phyloP scores from a whole-genome alignment of 1,140 invertebrate genomes.

The Euura lappo region DNA sequence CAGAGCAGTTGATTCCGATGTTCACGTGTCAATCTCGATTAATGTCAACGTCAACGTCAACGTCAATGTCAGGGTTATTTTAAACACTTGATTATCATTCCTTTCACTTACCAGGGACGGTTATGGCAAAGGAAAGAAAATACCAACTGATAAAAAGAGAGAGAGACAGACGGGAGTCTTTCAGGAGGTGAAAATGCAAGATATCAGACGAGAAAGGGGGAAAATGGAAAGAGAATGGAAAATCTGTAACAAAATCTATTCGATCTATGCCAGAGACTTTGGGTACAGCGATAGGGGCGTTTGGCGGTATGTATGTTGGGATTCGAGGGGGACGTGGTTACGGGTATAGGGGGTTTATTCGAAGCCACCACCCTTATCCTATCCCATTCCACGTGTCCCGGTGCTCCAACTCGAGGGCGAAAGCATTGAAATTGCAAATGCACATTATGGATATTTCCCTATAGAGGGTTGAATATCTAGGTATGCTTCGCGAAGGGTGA shows the following conservation, averaged over 20 bases:
- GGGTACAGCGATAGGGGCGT: neutral
- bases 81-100: too few relatives aligned
- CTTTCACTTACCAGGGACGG: too few relatives aligned
- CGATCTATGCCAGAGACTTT: neutral
- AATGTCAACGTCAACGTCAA: too few relatives aligned
- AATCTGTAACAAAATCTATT: neutral
- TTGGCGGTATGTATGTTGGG: too few relatives aligned
- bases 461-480: conserved; percentile 45
- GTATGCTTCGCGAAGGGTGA: neutral
- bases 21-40: too few relatives aligned
- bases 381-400: conserved; percentile 8
- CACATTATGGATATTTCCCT: conserved; percentile 62
- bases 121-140: conserved; percentile 19
- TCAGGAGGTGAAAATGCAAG: neutral
- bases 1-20: too few relatives aligned
- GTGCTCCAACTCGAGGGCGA: conserved; percentile 39
- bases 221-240: conserved; percentile 21
- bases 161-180: neutral
- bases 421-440: conserved; percentile 62
- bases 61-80: too few relatives aligned
- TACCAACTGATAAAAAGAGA: conserved; percentile 13
- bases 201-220: neutral
- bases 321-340: neutral
- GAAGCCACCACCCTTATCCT: neutral
- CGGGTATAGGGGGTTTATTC: neutral